Evolutionary conservation across 1,140 invertebrate genomes (phyloP).

Genomic region (Monochamus saltuarius): DNA sequence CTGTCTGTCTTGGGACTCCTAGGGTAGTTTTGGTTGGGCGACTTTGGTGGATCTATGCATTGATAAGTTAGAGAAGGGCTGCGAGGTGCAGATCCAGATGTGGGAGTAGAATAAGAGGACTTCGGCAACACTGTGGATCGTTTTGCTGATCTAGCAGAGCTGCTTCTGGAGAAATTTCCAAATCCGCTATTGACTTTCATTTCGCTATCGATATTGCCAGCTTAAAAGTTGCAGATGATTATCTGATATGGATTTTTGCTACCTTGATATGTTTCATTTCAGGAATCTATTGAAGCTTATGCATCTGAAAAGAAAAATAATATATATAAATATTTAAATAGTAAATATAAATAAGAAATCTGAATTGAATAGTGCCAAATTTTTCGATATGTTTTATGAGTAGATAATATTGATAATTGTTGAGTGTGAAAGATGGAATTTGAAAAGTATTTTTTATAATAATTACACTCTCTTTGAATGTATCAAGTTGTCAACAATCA

Average conservation of each 20-base stretch:
- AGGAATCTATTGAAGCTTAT: conserved; percentile 1
- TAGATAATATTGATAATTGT: too few species aligned
- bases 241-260: conserved; percentile 11
- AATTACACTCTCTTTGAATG: too few species aligned
- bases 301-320: conserved; percentile 6
- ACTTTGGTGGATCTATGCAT: conserved; percentile 28
- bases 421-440: too few species aligned
- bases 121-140: conserved; percentile 30
- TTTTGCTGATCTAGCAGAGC: conserved; percentile 29
- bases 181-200: conserved; percentile 33
- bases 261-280: conserved; percentile 15
- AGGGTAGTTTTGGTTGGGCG: conserved; percentile 25
- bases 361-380: too few species aligned
- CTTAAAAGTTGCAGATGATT: conserved; percentile 1
- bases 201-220: neutral
- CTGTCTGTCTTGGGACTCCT: conserved; percentile 31
- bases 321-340: too few species aligned
- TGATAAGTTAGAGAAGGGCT: conserved; percentile 38
- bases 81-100: conserved; percentile 29
- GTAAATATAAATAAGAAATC: too few species aligned
- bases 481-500: too few species aligned
- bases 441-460: too few species aligned
- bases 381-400: too few species aligned
- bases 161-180: conserved; percentile 33
- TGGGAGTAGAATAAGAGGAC: conserved; percentile 40